Conservation (phyloP, 2,888 invertebrate genomes). For the Eugnorisma glareosa region DNA sequence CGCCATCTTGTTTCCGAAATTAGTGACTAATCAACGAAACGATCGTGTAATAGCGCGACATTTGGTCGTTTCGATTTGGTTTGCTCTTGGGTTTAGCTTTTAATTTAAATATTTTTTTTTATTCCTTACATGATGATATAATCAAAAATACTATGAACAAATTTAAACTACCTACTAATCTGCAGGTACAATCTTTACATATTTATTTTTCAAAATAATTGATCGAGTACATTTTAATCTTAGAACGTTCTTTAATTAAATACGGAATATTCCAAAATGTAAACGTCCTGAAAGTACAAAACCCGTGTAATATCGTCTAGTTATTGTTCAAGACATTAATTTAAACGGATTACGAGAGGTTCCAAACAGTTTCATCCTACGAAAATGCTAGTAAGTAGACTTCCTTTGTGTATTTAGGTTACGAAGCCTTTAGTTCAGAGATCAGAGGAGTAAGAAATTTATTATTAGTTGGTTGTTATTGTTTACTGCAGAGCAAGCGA, state of each 20-base stretch:
- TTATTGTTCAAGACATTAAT: slow-evolving; percentile 53
- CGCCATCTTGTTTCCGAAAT: not conserved
- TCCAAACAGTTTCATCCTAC: slow-evolving; percentile 50
- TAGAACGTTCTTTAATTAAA: not conserved
- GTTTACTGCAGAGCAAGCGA: not conserved
- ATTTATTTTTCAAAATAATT: not conserved
- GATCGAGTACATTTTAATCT: not conserved
- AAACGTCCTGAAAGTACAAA: not conserved
- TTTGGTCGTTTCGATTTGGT: not conserved
- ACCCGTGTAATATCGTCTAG: slow-evolving; percentile 13
- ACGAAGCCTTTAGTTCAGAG: slow-evolving; percentile 27
- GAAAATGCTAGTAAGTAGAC: slow-evolving; percentile 28
- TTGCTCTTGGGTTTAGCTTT: too few relatives aligned
- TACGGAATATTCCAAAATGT: slow-evolving; percentile 19
- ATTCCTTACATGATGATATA: too few relatives aligned
- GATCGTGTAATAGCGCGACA: too few relatives aligned
- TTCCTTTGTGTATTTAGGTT: slow-evolving; percentile 59
- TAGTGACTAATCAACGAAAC: not conserved
- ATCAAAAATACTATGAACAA: not conserved
- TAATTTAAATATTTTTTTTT: too few relatives aligned
- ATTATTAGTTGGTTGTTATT: slow-evolving; percentile 13
- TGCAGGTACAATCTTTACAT: not conserved
- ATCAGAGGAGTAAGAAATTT: slow-evolving; percentile 7
- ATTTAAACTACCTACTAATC: not conserved
- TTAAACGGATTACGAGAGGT: slow-evolving; percentile 41